Evolutionary conservation across 2,797 vertebrate genomes (phyloP).

Genomic region (Manis javanica): DNA sequence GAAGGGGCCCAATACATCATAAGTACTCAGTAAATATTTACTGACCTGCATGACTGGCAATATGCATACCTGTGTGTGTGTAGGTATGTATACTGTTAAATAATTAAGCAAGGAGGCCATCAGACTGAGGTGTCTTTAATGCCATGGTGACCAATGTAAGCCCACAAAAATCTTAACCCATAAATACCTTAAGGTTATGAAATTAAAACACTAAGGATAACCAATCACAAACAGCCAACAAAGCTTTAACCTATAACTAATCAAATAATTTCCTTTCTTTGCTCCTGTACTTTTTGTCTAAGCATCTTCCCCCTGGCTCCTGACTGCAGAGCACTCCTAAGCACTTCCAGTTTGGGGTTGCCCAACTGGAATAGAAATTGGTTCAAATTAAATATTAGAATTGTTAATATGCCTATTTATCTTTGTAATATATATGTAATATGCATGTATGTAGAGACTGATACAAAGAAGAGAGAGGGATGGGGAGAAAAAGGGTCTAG

Average conservation of each 20-base stretch:
- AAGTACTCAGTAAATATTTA: not conserved
- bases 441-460: too few species aligned
- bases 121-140: not conserved
- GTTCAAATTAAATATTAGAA: not conserved
- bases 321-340: not conserved
- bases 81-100: not conserved
- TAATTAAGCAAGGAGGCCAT: not conserved
- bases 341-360: not conserved
- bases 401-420: not conserved
- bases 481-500: not conserved
- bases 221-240: not conserved
- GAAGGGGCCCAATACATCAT: not conserved
- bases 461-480: not conserved
- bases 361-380: not conserved
- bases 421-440: not conserved
- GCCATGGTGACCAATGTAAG: not conserved
- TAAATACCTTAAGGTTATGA: not conserved
- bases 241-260: not conserved
- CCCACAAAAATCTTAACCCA: not conserved
- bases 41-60: not conserved
- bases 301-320: not conserved
- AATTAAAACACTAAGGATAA: not conserved
- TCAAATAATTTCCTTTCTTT: not conserved
- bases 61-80: not conserved
- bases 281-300: not conserved